These are phyloP conservation scores for Trigoniulus corallinus DNA, from an alignment of 1,140 invertebrate genomes.

Conservation along the genomic window DNA sequence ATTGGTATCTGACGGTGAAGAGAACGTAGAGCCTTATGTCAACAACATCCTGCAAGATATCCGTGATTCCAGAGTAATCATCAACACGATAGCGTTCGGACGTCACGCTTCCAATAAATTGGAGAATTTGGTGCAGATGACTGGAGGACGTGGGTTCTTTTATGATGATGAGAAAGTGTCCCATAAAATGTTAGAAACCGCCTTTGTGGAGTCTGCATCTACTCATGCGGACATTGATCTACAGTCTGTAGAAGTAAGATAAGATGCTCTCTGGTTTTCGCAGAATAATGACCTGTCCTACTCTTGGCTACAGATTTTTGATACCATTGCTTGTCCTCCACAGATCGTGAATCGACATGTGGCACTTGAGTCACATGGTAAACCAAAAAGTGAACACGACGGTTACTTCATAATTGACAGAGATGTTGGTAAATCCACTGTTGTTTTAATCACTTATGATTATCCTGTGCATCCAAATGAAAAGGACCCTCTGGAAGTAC, in stretches of 20 bases:
- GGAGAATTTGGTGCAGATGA: conserved; percentile 1
- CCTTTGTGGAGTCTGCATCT: conserved; percentile 5
- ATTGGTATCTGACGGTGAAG: conserved; percentile 18
- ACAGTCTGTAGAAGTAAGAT: conserved; percentile 5
- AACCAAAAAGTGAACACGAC: neutral
- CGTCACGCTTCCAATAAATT: conserved; percentile 1
- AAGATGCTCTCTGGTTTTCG: too few species aligned
- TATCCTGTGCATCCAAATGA: neutral
- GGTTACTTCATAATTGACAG: conserved; percentile 2
- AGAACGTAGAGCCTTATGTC: conserved; percentile 15
- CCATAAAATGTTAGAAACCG: conserved; percentile 3
- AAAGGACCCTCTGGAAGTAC: neutral
- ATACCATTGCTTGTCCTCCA: too few species aligned
- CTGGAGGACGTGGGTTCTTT: conserved; percentile 8
- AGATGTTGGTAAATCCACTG: conserved; percentile 3
- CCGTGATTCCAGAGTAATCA: conserved; percentile 9
- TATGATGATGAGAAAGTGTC: conserved; percentile 4
- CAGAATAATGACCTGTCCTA: neutral
- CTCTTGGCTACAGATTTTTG: too few species aligned
- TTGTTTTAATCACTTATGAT: conserved; percentile 5
- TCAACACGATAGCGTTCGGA: conserved; percentile 17
- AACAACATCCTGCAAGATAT: conserved; percentile 11
- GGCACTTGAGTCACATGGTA: neutral
- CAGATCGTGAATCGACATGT: conserved; percentile 1
- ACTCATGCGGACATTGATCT: conserved; percentile 8